Evolutionary conservation across 2,113 vertebrate genomes (phyloP), one percentile per base, ranked within the genome.

Genomic region (Brienomyrus longianalis): DNA sequence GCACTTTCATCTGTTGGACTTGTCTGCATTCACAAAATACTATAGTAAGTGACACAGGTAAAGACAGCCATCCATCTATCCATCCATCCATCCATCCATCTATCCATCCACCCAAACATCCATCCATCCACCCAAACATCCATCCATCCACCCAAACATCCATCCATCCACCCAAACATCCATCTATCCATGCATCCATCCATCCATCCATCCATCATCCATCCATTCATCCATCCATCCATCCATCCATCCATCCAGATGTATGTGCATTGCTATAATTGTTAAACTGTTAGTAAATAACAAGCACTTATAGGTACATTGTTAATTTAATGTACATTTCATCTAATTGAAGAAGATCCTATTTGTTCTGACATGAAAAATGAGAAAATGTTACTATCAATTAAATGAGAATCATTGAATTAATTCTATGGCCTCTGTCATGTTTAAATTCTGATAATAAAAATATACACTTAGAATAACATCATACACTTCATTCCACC

Each of bases 1-100:
- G 93, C 0, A 92, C 88, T 48, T 90, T 92, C 94, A 94, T 95
- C 80, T 95, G 90, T 91, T 95, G 95, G 54, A 95, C 94, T 91
- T 93, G 90, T 90, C 97, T 97, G 92, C 1, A 51, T 52, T 59
- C 17, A 80, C 17, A 90, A 50, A 54, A 59, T 8, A 39, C 35
- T 39, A 83, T 2, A 54, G n/a, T 77, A 13, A 89, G 83, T 31
- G 54, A 50, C 43, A 43, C n/a, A 27, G 15, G 56, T n/a, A 70
- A 70, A 27, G 62, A 31, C 9, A 70, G 10, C 62, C 10, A 70
- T 70, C 62, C n/a, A 62, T 62, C 23, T 23, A 56, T 56, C 54
- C 54, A 56, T 56, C 54, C 19, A 59, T 23, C 54, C 54, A 59
- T 23, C 54, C 54, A 56, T 56, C 54, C 19, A 59, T 39, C 35